Percentiles rank a stretch among this genome's conserved stretches.
These are phyloP conservation scores for Platypus cylindrus DNA, from an alignment of 2,888 invertebrate species.

Conservation along the genomic window DNA sequence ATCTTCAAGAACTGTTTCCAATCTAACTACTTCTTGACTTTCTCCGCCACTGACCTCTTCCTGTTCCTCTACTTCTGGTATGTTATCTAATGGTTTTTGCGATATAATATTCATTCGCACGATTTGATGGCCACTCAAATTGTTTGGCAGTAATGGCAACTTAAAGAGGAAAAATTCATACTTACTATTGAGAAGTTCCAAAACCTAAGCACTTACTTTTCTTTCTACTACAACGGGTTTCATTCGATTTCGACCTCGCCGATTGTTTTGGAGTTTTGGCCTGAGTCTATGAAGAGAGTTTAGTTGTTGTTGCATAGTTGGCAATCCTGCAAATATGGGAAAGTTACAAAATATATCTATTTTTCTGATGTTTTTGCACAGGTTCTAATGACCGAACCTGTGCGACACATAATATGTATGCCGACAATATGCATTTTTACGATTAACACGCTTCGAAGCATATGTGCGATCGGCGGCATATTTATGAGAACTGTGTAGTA, in stretches of 20 bases:
- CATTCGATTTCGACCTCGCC: slow-evolving; percentile 34
- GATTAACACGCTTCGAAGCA: no score
- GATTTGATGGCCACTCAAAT: slow-evolving; percentile 36
- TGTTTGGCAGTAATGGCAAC: slow-evolving; percentile 52
- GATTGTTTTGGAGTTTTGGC: slow-evolving; percentile 33
- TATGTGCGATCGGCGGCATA: no score
- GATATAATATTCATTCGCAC: slow-evolving; percentile 35
- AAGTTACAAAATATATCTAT: slow-evolving; percentile 13
- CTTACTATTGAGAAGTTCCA: not conserved
- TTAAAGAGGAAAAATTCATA: slow-evolving; percentile 2
- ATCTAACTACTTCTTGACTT: slow-evolving; percentile 2
- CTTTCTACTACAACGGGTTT: slow-evolving; percentile 64
- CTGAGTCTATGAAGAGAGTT: slow-evolving; percentile 29
- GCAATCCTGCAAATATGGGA: no score
- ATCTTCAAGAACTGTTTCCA: slow-evolving; percentile 8
- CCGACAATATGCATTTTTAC: no score
- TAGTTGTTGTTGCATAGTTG: slow-evolving; percentile 17
- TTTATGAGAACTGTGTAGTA: no score
- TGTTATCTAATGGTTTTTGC: no score
- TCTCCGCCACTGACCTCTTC: no score
- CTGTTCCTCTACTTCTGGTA: no score
- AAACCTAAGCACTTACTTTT: slow-evolving; percentile 28
- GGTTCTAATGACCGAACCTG: no score
- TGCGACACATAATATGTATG: no score
- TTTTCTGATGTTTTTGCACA: no score